Evolutionary conservation across 2,113 vertebrate genomes (phyloP).

Genomic region (Mellivora capensis): DNA sequence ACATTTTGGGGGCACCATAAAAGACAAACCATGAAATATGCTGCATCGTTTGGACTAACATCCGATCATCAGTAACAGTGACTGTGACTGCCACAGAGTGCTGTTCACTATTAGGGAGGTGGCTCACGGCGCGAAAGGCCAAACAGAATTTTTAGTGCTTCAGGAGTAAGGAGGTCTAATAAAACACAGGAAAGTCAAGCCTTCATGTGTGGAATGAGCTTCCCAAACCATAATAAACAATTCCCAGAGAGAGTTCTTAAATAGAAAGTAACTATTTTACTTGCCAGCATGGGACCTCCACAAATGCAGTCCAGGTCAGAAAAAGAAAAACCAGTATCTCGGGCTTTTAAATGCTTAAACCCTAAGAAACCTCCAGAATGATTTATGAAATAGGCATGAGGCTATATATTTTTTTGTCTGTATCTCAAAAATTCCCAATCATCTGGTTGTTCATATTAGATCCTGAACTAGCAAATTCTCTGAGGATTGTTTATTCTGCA

Average conservation of each 20-base stretch:
- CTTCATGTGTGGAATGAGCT: background rate
- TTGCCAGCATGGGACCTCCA: background rate
- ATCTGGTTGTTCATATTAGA: background rate
- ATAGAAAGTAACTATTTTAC: constrained; percentile 1
- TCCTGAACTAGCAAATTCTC: background rate
- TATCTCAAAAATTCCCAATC: background rate
- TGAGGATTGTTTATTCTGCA: background rate
- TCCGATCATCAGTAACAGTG: background rate
- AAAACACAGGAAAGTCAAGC: background rate
- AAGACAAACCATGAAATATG: background rate
- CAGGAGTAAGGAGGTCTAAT: background rate
- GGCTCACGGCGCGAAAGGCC: background rate
- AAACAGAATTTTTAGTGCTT: background rate
- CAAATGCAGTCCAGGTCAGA: background rate
- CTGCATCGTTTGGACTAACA: background rate
- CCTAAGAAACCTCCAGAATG: constrained; percentile 14
- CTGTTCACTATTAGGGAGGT: background rate
- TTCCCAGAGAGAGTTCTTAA: constrained; percentile 14
- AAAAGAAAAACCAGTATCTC: constrained; percentile 26
- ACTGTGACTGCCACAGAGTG: background rate
- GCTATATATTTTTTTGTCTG: background rate
- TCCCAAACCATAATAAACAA: background rate
- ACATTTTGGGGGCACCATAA: background rate
- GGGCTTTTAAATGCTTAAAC: background rate
- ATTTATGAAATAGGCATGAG: background rate